phyloP scores from a whole-genome alignment of 30 jellyfish, hydroid and myxozoan species.

The Hydra vulgaris region DNA sequence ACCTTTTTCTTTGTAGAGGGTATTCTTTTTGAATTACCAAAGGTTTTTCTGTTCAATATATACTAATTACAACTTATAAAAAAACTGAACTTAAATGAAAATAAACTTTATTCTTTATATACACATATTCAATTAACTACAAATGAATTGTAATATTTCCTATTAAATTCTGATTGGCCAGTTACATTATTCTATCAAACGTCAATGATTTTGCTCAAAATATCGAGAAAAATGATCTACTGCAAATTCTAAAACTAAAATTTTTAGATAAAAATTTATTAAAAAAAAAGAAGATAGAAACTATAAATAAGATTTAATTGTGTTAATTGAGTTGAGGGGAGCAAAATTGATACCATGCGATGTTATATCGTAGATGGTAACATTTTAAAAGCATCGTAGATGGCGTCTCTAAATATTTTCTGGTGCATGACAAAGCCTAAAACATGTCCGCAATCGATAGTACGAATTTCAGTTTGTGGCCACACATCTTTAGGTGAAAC shows the following conservation, averaged over 20 bases:
- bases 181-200: no score
- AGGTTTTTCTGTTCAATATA: no score
- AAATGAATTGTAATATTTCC: no score
- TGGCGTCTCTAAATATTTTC: conserved; percentile 61
- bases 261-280: no score
- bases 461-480: conserved; percentile 53
- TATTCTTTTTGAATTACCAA: no score
- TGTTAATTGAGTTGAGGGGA: no score
- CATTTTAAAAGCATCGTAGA: conserved; percentile 47
- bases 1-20: no score
- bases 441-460: conserved; percentile 81
- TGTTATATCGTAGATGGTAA: not conserved
- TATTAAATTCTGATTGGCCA: no score
- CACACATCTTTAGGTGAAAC: conserved; percentile 62
- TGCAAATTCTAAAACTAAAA: no score
- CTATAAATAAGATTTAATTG: not conserved
- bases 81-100: not conserved
- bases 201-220: no score
- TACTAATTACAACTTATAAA: not conserved
- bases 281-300: no score
- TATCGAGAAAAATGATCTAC: no score
- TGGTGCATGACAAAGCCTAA: conserved; percentile 61
- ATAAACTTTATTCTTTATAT: not conserved
- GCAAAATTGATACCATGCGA: not conserved
- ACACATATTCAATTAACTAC: not conserved